Evolutionary conservation across 37 sponge, comb jelly and placozoan genomes (phyloP).

Genomic region (Ianthella basta): DNA sequence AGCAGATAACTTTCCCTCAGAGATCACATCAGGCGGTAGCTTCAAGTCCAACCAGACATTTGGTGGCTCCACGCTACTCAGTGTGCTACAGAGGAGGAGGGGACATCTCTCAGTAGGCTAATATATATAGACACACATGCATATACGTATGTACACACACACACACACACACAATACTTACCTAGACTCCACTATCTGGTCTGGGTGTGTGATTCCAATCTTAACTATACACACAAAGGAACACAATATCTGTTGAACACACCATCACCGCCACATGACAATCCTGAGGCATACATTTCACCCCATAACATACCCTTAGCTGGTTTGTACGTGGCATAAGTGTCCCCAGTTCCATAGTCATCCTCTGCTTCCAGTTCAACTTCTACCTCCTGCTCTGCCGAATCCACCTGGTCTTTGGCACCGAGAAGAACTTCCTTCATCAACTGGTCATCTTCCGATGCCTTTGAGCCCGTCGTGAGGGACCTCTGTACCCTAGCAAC

Average conservation of each 20-base stretch:
- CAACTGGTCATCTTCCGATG: conserved; percentile 9
- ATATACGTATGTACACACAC: background rate
- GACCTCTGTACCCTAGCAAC: background rate
- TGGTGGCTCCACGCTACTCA: conserved; percentile 92
- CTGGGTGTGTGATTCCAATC: background rate
- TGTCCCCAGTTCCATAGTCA: conserved; percentile 60
- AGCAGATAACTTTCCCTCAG: conserved; percentile 68
- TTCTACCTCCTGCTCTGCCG: conserved; percentile 25
- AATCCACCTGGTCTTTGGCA: background rate
- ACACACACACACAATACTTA: background rate
- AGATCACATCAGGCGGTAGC: conserved; percentile 68
- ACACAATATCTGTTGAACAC: background rate
- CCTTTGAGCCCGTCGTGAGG: background rate
- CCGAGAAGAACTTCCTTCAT: conserved; percentile 16
- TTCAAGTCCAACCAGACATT: conserved; percentile 86
- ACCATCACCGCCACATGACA: background rate
- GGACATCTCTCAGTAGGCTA: background rate
- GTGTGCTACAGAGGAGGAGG: conserved; percentile 65
- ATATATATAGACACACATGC: background rate
- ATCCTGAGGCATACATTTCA: background rate
- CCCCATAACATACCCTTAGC: conserved; percentile 66
- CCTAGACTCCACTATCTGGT: background rate
- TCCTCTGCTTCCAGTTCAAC: conserved; percentile 72
- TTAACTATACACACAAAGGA: background rate
- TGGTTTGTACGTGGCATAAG: conserved; percentile 82